Conservation (phyloP, 92 coral and sea anemone genomes). For the Isaurus tuberculatus region DNA sequence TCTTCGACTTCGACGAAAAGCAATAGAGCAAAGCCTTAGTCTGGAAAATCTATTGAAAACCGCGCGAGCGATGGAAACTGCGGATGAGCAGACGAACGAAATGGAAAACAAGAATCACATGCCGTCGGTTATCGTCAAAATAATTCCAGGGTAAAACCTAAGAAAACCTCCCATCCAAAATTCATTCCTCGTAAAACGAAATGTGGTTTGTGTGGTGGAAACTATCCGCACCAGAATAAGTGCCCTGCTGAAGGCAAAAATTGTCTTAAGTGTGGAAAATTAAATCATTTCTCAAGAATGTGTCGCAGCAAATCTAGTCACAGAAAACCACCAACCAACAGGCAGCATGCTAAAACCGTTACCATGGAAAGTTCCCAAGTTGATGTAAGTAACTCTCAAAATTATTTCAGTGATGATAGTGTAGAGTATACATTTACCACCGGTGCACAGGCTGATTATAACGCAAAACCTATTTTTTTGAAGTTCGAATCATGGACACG, state of each 20-base stretch:
- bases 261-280: slow-evolving; percentile 63
- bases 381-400: slow-evolving; percentile 18
- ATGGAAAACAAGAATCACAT: slow-evolving; percentile 61
- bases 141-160: slow-evolving; percentile 36
- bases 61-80: slow-evolving; percentile 67
- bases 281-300: slow-evolving; percentile 59
- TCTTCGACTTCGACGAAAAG: slow-evolving; percentile 61
- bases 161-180: slow-evolving; percentile 41
- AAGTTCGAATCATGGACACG: slow-evolving; percentile 55
- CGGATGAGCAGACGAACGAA: slow-evolving; percentile 60
- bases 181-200: slow-evolving; percentile 28
- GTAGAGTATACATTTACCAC: slow-evolving; percentile 57
- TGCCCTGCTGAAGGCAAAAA: slow-evolving; percentile 70
- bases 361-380: slow-evolving; percentile 10
- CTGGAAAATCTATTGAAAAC: slow-evolving; percentile 63
- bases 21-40: slow-evolving; percentile 63
- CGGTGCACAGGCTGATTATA: slow-evolving; percentile 34
- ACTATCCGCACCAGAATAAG: slow-evolving; percentile 59
- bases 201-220: slow-evolving; percentile 64
- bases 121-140: slow-evolving; percentile 46
- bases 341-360: slow-evolving; percentile 25
- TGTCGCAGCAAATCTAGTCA: slow-evolving; percentile 59
- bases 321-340: slow-evolving; percentile 14
- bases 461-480: slow-evolving; percentile 54
- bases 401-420: slow-evolving; percentile 44